These are phyloP conservation scores for Varecia variegata DNA, from an alignment of 2,797 vertebrate genomes.

Conservation along the genomic window DNA sequence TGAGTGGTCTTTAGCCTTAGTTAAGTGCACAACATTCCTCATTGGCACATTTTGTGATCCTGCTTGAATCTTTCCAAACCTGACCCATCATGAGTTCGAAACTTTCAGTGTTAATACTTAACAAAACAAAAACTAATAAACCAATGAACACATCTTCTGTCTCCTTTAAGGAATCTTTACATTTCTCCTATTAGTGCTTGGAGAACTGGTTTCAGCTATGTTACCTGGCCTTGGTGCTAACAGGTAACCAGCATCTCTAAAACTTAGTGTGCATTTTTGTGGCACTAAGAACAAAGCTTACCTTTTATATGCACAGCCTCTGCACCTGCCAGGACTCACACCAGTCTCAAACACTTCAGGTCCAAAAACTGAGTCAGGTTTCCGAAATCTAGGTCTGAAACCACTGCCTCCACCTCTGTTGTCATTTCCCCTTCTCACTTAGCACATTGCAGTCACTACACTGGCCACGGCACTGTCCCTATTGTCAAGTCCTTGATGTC, in stretches of 20 bases:
- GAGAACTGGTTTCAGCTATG: background rate
- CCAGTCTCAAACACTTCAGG: background rate
- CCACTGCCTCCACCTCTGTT: background rate
- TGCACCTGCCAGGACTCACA: background rate
- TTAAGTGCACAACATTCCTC: background rate
- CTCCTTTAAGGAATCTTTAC: background rate
- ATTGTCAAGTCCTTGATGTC: background rate
- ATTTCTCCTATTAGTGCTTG: background rate
- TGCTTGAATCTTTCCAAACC: conserved; percentile 15
- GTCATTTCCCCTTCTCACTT: background rate
- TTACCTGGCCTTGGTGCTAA: background rate
- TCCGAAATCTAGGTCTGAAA: background rate
- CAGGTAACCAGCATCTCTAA: background rate
- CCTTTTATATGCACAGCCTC: background rate
- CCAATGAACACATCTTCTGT: background rate
- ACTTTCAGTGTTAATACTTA: background rate
- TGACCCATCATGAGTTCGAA: background rate
- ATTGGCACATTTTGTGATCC: background rate
- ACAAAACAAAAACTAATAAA: background rate
- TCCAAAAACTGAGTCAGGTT: background rate
- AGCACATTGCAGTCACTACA: background rate
- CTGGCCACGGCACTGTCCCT: background rate
- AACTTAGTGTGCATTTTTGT: background rate
- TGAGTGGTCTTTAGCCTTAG: background rate
- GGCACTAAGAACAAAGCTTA: background rate